Evolutionary conservation across 2,888 invertebrate species (phyloP), one percentile per base, ranked within the genome.

Genomic region (Limenitis camilla): DNA sequence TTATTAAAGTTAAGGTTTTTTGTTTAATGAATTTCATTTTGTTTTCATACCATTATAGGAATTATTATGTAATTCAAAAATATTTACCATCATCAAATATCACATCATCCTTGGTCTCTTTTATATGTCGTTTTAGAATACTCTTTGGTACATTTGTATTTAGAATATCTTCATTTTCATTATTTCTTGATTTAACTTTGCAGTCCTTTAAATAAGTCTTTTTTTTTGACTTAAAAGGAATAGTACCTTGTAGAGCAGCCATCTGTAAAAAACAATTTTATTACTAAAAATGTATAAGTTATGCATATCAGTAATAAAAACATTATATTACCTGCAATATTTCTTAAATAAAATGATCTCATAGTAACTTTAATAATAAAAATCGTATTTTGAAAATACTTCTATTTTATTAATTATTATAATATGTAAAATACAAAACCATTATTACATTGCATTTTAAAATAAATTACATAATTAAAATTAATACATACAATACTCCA

Each of bases 191-290:
- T 60, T 71, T 68, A 11, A 53, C 59, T 55, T 65, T 67, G 44
- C 64, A 69, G 41, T 58, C 61, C 42, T 61, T 64, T 31, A 70
- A 52, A 56, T 69, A 66, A 5, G 78, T 72, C 56, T 78, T 88
- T 62, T 90, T 90, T 8, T 88, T 78, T 29, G 81, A 71, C 60
- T 76, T 82, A 60, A 89, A 90, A 6, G 86, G 78, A 53, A 90
- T 84, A 2, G 76, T 79, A 33, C 79, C 75, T 68, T 90, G 90
- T 10, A 82, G 63, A 30, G 78, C 69, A 48, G 86, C 74, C 87
- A 87, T 88, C 80, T 84, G 69, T 61, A 52, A 58, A 8, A 40
- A 38, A 48, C 7, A 6, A 10, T 19, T 8, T 50, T 8, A 32
- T 11, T 33, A 29, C 10, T 35, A 19, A 29, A 36, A 29, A 11